Evolutionary conservation across 1,140 invertebrate species (phyloP).

Genomic region (Drosophila guanche): DNA sequence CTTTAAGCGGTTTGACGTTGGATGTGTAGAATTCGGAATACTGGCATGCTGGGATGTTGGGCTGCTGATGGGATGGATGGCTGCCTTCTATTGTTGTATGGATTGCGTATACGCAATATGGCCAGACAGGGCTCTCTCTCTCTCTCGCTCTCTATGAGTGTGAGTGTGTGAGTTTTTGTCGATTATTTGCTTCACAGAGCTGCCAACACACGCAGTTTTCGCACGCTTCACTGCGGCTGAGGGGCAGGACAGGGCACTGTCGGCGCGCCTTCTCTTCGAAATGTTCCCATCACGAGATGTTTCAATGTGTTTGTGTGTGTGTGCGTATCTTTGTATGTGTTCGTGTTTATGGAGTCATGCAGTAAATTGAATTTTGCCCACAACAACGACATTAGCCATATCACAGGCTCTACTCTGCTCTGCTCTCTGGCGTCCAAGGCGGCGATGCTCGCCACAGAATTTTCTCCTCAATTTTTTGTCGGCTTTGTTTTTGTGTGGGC

Average conservation of each 20-base stretch:
- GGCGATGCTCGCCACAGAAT: conserved; percentile 17
- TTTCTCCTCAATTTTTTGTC: conserved; percentile 14
- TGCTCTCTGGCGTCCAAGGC: neutral
- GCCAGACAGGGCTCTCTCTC: neutral
- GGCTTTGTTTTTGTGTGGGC: conserved; percentile 10
- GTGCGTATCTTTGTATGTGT: conserved; percentile 4
- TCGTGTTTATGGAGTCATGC: conserved; percentile 65
- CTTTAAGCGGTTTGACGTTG: conserved; percentile 75
- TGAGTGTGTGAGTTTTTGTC: conserved; percentile 48
- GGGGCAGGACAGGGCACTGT: too few species aligned
- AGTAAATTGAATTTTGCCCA: conserved; percentile 80
- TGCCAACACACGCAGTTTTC: conserved; percentile 62
- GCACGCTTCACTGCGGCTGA: conserved; percentile 39
- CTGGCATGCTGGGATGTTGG: too few species aligned
- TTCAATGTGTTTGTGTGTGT: conserved; percentile 14
- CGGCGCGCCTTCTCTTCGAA: conserved; percentile 40
- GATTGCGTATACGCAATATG: conserved; percentile 53
- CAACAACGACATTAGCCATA: conserved; percentile 79
- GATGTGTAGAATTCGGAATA: neutral
- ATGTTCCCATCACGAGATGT: conserved; percentile 3
- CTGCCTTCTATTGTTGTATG: conserved; percentile 11
- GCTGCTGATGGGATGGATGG: too few species aligned
- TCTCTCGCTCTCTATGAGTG: neutral
- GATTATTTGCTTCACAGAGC: conserved; percentile 78
- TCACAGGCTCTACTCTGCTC: conserved; percentile 32